Conservation (phyloP, 37 sponge, comb jelly and placozoan species). For the Oscarella lobularis region DNA sequence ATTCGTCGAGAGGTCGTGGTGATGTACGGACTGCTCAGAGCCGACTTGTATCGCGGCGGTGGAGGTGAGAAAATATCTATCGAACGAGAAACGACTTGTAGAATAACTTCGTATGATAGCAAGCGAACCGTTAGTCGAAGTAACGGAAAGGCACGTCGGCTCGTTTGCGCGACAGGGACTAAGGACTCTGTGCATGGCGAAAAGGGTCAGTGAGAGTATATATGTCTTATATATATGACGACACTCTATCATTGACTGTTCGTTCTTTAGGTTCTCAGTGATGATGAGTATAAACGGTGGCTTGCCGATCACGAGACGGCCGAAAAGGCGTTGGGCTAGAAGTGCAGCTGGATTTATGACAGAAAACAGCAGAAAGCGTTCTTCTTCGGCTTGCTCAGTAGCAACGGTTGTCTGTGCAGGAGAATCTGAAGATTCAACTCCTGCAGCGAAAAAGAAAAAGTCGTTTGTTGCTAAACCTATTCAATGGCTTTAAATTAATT, state of each 20-base stretch:
- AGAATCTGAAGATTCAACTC: too few relatives aligned
- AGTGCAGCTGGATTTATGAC: too few relatives aligned
- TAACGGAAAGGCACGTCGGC: slow-evolving; percentile 32
- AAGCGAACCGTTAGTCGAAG: not conserved
- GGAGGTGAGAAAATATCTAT: too few relatives aligned
- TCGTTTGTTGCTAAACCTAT: too few relatives aligned
- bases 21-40: slow-evolving; percentile 13
- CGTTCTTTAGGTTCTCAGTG: slow-evolving; percentile 21
- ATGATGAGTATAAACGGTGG: slow-evolving; percentile 38
- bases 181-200: slow-evolving; percentile 52
- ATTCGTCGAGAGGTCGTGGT: slow-evolving; percentile 18
- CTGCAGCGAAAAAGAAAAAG: too few relatives aligned
- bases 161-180: slow-evolving; percentile 39
- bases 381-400: too few relatives aligned
- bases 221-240: not conserved
- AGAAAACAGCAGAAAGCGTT: too few relatives aligned
- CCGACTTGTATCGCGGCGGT: too few relatives aligned
- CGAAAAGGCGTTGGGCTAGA: slow-evolving; percentile 26
- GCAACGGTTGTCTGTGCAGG: too few relatives aligned
- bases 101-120: too few relatives aligned
- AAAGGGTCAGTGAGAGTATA: slow-evolving; percentile 31
- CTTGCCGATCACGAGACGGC: slow-evolving; percentile 20
- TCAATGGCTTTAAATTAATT: too few relatives aligned
- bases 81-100: too few relatives aligned
- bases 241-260: not conserved